Evolutionary conservation across 1,140 invertebrate genomes (phyloP), one percentile per base, ranked within the genome.

Genomic region (Leptinotarsa undecemlineata): DNA sequence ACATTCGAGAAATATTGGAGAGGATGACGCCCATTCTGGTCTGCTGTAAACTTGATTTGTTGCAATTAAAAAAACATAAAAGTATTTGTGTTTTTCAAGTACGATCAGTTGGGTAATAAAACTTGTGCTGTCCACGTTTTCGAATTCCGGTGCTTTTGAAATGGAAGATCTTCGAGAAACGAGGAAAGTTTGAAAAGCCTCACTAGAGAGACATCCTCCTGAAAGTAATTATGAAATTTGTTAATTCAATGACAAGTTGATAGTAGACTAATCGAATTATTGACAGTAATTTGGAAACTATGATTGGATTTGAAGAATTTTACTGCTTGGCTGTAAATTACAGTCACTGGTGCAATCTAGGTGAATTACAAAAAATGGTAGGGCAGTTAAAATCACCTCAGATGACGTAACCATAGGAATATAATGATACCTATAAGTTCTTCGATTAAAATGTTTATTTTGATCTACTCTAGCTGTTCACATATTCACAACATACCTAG

Each of bases 41-140:
- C 79, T 69, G 78, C 74, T 79, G 78, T 69, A 74, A 78, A 79
- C 79, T 78, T 77, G 81, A 81, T 82, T 82, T 80, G 69, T 81
- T 80, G 80, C 74, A 82, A 82, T 82, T 82, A 82, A 82, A 82
- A 82, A 81, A 76, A 76, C 78, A 79, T 81, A 81, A 81, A 81
- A 78, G 75, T 78, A 78, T 78, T 78, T 76, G 51, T 57, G 51
- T 72, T 75, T 77, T 77, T 78, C 62, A 71, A 42, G 71, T 74
- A 76, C 73, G 75, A 78, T 78, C 76, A 70, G 51, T 68, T 60
- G 71, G 73, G 78, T 76, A 76, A 78, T 79, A 78, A 79, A 79
- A 79, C 77, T 73, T 73, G 75, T 76, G 69, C 72, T 73, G 69
- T 76, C 75, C 67, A 70, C 72, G 68, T 76, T 76, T 76, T 75